These are phyloP conservation scores for Onychomys torridus DNA, from an alignment of 2,797 vertebrate genomes.

Conservation along the genomic window DNA sequence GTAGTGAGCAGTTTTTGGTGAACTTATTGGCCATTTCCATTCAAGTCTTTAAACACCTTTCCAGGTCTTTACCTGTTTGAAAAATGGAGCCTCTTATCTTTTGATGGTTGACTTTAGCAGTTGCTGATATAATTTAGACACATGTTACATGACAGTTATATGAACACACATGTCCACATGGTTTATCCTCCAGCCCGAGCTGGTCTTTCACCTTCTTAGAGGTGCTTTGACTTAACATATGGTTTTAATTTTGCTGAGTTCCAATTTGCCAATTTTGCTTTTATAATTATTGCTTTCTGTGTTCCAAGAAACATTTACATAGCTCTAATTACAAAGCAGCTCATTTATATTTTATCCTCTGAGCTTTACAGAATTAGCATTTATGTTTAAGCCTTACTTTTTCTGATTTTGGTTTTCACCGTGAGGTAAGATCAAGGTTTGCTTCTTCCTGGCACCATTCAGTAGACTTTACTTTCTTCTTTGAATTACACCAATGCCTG, in stretches of 20 bases:
- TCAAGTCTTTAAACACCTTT: not conserved
- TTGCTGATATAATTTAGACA: not conserved
- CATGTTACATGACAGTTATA: not conserved
- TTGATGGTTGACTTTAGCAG: not conserved
- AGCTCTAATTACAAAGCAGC: slow-evolving; percentile 28
- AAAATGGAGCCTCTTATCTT: not conserved
- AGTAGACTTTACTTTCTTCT: not conserved
- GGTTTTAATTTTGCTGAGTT: slow-evolving; percentile 53
- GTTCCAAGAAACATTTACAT: slow-evolving; percentile 41
- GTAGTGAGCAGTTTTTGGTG: slow-evolving; percentile 26
- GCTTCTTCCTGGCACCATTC: not conserved
- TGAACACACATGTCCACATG: not conserved
- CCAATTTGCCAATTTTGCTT: slow-evolving; percentile 40
- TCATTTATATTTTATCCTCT: slow-evolving; percentile 43
- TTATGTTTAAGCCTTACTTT: slow-evolving; percentile 54
- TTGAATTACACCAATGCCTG: slow-evolving; percentile 34
- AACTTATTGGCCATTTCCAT: not conserved
- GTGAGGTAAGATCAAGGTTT: slow-evolving; percentile 10
- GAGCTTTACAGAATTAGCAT: slow-evolving; percentile 39
- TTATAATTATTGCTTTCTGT: slow-evolving; percentile 28
- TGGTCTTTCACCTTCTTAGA: not conserved
- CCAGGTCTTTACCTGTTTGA: not conserved
- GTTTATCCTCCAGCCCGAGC: not conserved
- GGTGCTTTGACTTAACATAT: slow-evolving; percentile 13
- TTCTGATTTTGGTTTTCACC: slow-evolving; percentile 41